Conservation (phyloP, 2,888 invertebrate species). For the Leptinotarsa rubiginosa region DNA sequence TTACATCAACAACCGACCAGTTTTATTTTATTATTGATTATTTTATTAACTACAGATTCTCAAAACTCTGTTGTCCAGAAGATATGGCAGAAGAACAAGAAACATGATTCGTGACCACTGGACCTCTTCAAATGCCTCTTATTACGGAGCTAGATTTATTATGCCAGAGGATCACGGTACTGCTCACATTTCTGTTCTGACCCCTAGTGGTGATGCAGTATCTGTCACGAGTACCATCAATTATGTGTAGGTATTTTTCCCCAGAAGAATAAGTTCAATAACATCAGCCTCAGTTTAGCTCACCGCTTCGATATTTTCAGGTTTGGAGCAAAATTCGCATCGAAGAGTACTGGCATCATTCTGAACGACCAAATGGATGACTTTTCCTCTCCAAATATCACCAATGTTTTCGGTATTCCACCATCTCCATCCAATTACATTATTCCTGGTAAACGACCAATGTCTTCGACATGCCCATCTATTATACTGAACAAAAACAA, state of each 20-base stretch:
- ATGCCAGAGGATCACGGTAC: conserved; percentile 85
- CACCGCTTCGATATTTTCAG: conserved; percentile 65
- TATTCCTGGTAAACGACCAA: conserved; percentile 82
- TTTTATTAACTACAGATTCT: conserved; percentile 69
- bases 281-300: no score
- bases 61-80: conserved; percentile 73
- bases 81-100: conserved; percentile 70
- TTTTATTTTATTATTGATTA: neutral
- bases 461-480: conserved; percentile 92
- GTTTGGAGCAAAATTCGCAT: conserved; percentile 85
- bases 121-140: conserved; percentile 75
- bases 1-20: no score
- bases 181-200: conserved; percentile 87
- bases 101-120: conserved; percentile 67
- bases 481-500: conserved; percentile 75
- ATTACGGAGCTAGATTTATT: conserved; percentile 78
- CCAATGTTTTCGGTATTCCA: conserved; percentile 79
- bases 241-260: conserved; percentile 74
- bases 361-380: conserved; percentile 93
- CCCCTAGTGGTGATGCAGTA: conserved; percentile 89
- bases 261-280: neutral
- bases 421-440: conserved; percentile 86
- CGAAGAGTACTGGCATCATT: conserved; percentile 81
- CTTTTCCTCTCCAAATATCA: conserved; percentile 78
- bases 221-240: conserved; percentile 92